A percentile compares a stretch with the other conserved stretches of the same genome.
Conservation (phyloP, 2,113 vertebrate genomes). For the Lophotis ruficrista region DNA sequence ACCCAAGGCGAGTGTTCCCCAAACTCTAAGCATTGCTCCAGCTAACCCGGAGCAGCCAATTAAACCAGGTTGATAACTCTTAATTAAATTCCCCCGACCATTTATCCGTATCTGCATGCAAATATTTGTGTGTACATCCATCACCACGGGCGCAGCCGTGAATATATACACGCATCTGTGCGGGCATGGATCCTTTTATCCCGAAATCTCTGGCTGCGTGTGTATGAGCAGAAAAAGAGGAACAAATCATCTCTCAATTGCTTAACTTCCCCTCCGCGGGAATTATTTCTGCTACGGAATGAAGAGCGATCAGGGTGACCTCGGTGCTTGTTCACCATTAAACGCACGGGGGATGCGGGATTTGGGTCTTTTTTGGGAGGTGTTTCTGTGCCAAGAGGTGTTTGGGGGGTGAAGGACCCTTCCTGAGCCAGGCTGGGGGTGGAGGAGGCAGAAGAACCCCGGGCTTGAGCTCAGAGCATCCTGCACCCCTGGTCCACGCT, state of each 20-base stretch:
- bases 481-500: fast-evolving
- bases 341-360: not conserved
- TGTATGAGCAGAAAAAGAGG: not conserved
- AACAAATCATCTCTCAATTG: not conserved
- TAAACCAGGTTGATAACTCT: not conserved
- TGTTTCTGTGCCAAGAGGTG: no score
- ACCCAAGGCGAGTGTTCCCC: not conserved
- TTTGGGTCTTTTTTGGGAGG: not conserved
- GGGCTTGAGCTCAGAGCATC: not conserved
- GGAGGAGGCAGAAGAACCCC: not conserved
- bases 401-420: not conserved
- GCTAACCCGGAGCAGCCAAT: not conserved
- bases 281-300: not conserved
- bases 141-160: not conserved
- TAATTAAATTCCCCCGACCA: not conserved
- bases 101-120: not conserved
- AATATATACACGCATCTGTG: not conserved
- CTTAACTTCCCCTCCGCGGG: not conserved
- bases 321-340: not conserved
- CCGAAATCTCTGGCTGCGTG: not conserved
- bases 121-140: not conserved
- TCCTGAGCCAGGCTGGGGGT: not conserved
- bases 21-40: not conserved
- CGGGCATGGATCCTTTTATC: not conserved
- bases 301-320: not conserved